Conservation (phyloP, 53 echinoderm and acorn worm genomes). For the Antedon mediterranea region DNA sequence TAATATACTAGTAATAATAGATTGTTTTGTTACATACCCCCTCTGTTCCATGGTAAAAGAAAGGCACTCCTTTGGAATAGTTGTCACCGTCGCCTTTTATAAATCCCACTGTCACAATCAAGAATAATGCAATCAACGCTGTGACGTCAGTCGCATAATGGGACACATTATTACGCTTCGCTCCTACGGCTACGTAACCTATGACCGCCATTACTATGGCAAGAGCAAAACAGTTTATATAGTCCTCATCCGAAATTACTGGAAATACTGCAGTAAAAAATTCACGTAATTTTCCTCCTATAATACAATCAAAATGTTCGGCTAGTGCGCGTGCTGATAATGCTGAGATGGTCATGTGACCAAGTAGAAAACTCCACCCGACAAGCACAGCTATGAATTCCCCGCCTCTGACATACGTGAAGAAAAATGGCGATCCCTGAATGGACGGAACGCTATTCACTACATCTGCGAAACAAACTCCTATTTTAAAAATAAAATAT, state of each 20-base stretch:
- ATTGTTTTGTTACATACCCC: not conserved
- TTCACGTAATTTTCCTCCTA: not conserved
- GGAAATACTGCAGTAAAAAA: not conserved
- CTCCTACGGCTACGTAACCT: not conserved
- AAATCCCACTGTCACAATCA: not conserved
- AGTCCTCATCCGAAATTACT: not conserved
- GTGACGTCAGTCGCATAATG: not conserved
- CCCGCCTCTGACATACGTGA: slow-evolving; percentile 4
- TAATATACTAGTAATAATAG: no score
- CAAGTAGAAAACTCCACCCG: slow-evolving; percentile 14
- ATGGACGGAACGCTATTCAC: not conserved
- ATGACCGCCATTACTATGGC: not conserved
- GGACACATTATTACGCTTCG: not conserved
- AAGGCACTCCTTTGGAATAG: not conserved
- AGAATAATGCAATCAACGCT: not conserved
- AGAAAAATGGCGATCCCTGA: not conserved
- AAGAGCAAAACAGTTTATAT: not conserved
- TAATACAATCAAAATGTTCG: not conserved
- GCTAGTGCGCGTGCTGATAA: not conserved
- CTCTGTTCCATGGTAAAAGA: not conserved
- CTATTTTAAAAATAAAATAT: not conserved
- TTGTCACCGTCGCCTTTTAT: not conserved
- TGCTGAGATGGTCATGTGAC: not conserved
- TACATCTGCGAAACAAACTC: not conserved
- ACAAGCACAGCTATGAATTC: slow-evolving; percentile 26